Evolutionary conservation across 2,113 vertebrate species (phyloP), one percentile per base, ranked within the genome.

Genomic region (Microcebus lehilahytsara): DNA sequence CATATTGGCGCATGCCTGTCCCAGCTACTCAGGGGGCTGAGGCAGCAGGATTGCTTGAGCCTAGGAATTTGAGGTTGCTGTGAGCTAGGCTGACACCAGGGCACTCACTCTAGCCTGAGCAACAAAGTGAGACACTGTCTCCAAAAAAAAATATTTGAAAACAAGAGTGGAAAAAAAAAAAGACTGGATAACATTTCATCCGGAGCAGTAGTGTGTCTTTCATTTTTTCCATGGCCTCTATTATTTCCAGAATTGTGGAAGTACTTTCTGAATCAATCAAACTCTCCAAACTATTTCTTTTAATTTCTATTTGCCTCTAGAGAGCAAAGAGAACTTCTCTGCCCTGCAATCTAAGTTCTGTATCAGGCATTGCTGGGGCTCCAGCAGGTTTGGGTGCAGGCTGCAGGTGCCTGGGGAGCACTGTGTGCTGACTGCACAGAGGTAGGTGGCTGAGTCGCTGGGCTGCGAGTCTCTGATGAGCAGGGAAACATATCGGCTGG

Each of bases 351-450:
- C 27, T 80, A 6, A 51, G 30, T 3, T 56, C 62, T n/a, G 1
- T 0, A 32, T 6, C 23, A 83, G 86, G 16, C 12, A 1, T 27
- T 67, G 9, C n/a, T 25, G 37, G 2, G 46, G n/a, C 2, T 22
- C 5, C 11, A 56, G 3, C 4, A 69, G n/a, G 60, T 96, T 96
- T 93, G 9, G 3, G 94, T 78, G 42, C 42, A 79, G 96, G 5
- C 51, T 49, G 74, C 90, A 93, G 87, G 78, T 92, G 93, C 1
- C 25, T 14, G 32, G n/a, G 30, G 67, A 95, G n/a, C 51, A 67
- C 69, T 97, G 95, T 96, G 97, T 13, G 4, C 62, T 94, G 67
- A 20, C 51, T 67, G 93, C 96, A 89, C 98, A 97, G 78, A 97
- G 20, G 85, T 97, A 98, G 49, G 77, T 49, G 37, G 96, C 96